phyloP scores from a whole-genome alignment of 2,797 vertebrate genomes.

The Microchirus variegatus region DNA sequence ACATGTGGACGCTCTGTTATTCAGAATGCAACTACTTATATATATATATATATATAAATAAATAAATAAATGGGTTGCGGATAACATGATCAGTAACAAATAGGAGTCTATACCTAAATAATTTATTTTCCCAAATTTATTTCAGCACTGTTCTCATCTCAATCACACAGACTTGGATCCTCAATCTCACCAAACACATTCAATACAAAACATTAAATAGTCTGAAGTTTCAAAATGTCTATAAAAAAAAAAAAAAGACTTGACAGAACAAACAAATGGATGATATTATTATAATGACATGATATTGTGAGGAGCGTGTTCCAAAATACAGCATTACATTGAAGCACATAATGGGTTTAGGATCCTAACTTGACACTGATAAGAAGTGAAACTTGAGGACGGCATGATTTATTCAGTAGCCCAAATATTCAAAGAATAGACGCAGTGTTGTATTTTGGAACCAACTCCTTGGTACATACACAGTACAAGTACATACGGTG shows the following conservation, averaged over 20 bases:
- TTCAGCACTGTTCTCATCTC: conserved; percentile 14
- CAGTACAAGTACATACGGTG: conserved; percentile 1
- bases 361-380: conserved; percentile 1
- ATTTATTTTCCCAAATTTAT: conserved; percentile 37
- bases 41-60: no score
- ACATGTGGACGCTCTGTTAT: no score
- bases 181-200: conserved; percentile 26
- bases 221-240: conserved; percentile 13
- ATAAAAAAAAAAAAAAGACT: conserved; percentile 4
- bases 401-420: conserved; percentile 3
- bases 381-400: conserved; percentile 16
- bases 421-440: not conserved
- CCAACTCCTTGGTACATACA: not conserved
- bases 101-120: not conserved
- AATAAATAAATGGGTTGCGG: no score
- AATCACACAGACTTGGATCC: conserved; percentile 17
- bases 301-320: conserved; percentile 14
- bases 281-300: conserved; percentile 27
- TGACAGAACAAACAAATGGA: conserved; percentile 12
- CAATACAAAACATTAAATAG: conserved; percentile 37
- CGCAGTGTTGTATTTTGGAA: conserved; percentile 14
- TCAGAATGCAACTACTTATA: no score
- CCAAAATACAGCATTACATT: conserved; percentile 10
- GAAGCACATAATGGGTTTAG: conserved; percentile 12
- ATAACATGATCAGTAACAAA: not conserved